Evolutionary conservation across 2,888 invertebrate species (phyloP), one percentile per base, ranked within the genome.

Genomic region (Ectropis crepuscularia): DNA sequence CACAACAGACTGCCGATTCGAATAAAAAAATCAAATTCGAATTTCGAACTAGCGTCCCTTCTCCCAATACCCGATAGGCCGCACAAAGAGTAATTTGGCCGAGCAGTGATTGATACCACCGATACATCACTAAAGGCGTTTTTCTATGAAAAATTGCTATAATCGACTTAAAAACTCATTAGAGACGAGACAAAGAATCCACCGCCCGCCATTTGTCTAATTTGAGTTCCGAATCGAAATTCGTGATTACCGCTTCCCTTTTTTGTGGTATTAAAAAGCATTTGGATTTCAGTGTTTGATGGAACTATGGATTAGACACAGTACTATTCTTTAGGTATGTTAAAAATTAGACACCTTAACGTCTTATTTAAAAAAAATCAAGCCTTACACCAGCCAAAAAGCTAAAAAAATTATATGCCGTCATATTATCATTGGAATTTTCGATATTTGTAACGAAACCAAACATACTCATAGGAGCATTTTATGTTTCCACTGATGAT

Each of bases 161-260:
- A 92, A 92, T 92, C 92, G 92, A 92, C 92, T 92, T 92, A 92
- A 92, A 92, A 92, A 92, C 91, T 92, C 92, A 92, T 92, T 92
- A 92, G 88, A 67, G 87, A 79, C 81, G 88, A 92, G 92, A 92
- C 92, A 92, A 92, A 92, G 92, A 89, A 87, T 85, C 87, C 83
- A 74, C 87, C 86, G 86, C 82, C 87, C 89, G 91, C 87, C 89
- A 89, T 89, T 86, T 85, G 85, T 89, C 90, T 89, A 89, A 91
- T 90, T 90, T 88, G 87, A 83, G 90, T 88, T 88, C 85, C 88
- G 88, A 88, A 88, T 88, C 51, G 84, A 85, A 80, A 82, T 83
- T 82, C 84, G 83, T 90, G 87, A 90, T 91, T 89, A 83, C 86
- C 77, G 79, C 55, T 73, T 74, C 81, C 79, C 83, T 86, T 90